Evolutionary conservation across 2,797 vertebrate genomes (phyloP).

Genomic region (Aphelocoma californica): DNA sequence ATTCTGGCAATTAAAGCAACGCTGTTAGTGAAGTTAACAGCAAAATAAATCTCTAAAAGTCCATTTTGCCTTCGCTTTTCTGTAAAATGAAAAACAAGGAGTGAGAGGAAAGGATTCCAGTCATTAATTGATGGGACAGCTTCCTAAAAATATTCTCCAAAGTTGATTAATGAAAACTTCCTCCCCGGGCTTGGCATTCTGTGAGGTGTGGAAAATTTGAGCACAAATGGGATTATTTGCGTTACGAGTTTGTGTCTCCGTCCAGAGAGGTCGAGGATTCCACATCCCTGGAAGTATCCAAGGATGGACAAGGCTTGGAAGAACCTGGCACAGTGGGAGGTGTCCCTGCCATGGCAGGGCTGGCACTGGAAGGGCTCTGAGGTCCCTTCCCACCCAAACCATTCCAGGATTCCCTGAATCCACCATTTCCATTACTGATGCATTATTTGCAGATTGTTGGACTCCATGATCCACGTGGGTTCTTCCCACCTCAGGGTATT

Average conservation of each 20-base stretch:
- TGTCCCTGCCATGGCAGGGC: not conserved
- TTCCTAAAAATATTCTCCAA: not conserved
- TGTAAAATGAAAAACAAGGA: not conserved
- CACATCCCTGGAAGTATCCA: not conserved
- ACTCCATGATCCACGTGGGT: fast-evolving
- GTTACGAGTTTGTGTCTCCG: fast-evolving
- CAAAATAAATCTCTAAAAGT: too few relatives aligned
- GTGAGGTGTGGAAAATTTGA: fast-evolving
- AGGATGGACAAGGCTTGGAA: not conserved
- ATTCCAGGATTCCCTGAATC: too few relatives aligned
- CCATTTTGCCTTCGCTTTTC: not conserved
- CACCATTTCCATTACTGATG: not conserved
- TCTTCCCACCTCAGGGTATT: not conserved
- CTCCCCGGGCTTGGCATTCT: fast-evolving
- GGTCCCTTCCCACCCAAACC: not conserved
- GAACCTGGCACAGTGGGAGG: not conserved
- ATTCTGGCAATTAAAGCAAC: not conserved
- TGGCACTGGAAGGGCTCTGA: not conserved
- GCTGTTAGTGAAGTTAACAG: not conserved
- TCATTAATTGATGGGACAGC: fast-evolving
- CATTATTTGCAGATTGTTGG: not conserved
- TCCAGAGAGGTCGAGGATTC: not conserved
- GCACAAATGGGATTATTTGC: not conserved
- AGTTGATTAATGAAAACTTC: not conserved
- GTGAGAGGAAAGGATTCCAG: not conserved